phyloP scores from a whole-genome alignment of 2,113 vertebrate genomes.

The Salvelinus fontinalis region DNA sequence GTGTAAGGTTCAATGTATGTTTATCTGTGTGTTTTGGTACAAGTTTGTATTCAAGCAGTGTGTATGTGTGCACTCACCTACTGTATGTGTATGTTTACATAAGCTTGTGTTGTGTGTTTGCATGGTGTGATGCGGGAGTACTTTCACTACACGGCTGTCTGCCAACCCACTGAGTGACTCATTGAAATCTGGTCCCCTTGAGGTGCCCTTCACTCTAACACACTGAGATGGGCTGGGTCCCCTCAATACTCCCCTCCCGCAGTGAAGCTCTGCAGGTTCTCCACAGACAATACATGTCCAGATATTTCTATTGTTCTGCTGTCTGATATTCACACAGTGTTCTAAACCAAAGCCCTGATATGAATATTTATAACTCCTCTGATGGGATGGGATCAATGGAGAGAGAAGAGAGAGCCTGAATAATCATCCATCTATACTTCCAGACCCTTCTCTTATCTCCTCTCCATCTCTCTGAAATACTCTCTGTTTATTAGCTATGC shows the following conservation, averaged over 20 bases:
- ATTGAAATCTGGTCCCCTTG: constrained; percentile 62
- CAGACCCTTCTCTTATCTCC: constrained; percentile 23
- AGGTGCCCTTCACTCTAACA: constrained; percentile 68
- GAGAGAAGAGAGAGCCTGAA: constrained; percentile 65
- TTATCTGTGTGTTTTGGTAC: neutral
- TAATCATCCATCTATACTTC: constrained; percentile 68
- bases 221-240: constrained; percentile 49
- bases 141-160: constrained; percentile 8
- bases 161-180: constrained; percentile 12
- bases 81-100: neutral
- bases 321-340: constrained; percentile 75
- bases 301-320: constrained; percentile 63
- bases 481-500: constrained; percentile 5
- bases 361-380: constrained; percentile 74
- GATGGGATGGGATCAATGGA: constrained; percentile 76
- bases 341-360: constrained; percentile 72
- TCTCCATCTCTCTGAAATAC: constrained; percentile 59
- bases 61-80: neutral
- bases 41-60: neutral
- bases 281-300: constrained; percentile 54
- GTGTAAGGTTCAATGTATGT: neutral
- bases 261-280: constrained; percentile 54
- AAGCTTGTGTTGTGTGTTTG: neutral
- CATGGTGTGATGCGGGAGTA: neutral
- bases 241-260: constrained; percentile 51